Conservation (phyloP, 2,888 invertebrate species). For the Scaptomyza cyrtandrae region DNA sequence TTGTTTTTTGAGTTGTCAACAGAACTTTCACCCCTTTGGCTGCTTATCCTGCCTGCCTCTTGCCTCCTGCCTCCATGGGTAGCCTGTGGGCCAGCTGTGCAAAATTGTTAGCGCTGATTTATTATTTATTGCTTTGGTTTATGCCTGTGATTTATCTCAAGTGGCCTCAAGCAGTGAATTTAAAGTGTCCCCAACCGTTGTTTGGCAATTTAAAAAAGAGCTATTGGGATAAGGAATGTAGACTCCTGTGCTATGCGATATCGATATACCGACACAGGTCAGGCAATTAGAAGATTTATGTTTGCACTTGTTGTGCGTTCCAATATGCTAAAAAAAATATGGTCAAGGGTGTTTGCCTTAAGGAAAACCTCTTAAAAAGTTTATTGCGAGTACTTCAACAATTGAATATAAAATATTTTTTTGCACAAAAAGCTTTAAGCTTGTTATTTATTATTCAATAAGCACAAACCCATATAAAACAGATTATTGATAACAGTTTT, state of each 20-base stretch:
- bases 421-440: background rate
- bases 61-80: background rate
- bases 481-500: background rate
- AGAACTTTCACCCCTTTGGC: slow-evolving; percentile 22
- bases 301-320: slow-evolving; percentile 52
- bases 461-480: background rate
- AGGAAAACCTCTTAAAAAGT: slow-evolving; percentile 8
- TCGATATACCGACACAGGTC: slow-evolving; percentile 48
- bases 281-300: slow-evolving; percentile 68
- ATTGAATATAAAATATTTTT: background rate
- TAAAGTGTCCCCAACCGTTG: slow-evolving; percentile 51
- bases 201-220: slow-evolving; percentile 49
- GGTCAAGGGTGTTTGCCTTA: background rate
- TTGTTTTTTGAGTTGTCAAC: slow-evolving; percentile 53
- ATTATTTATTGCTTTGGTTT: slow-evolving; percentile 73
- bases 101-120: slow-evolving; percentile 73
- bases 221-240: slow-evolving; percentile 15
- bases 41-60: background rate
- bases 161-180: slow-evolving; percentile 29
- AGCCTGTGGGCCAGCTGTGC: slow-evolving; percentile 45
- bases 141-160: slow-evolving; percentile 66
- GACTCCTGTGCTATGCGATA: slow-evolving; percentile 25
- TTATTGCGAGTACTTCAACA: background rate
- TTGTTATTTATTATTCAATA: background rate
- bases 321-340: slow-evolving; percentile 1